Evolutionary conservation across 2,797 vertebrate species (phyloP).

Genomic region (Myiotriccus ornatus): DNA sequence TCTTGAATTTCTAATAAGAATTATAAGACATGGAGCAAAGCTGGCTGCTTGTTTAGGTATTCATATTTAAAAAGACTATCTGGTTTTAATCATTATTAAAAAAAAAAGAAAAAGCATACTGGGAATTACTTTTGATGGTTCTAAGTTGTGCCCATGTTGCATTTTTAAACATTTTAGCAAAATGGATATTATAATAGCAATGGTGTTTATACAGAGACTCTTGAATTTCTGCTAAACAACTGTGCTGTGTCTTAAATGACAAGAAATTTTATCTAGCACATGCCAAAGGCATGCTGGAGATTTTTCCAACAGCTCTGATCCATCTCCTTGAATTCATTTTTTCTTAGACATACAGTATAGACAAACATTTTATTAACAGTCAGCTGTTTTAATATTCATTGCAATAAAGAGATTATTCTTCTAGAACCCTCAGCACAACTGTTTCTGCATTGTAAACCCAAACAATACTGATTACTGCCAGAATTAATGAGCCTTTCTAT

Average conservation of each 20-base stretch:
- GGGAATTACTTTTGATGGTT: neutral
- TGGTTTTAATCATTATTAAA: neutral
- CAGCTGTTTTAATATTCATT: constrained; percentile 41
- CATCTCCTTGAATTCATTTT: constrained; percentile 32
- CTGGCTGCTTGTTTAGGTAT: neutral
- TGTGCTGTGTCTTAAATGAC: constrained; percentile 57
- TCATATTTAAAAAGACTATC: neutral
- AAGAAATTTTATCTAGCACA: constrained; percentile 56
- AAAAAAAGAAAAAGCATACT: neutral
- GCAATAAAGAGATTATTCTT: constrained; percentile 31
- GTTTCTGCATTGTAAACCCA: constrained; percentile 11
- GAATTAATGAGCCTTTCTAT: constrained; percentile 39
- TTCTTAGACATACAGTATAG: constrained; percentile 6
- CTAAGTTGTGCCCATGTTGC: neutral
- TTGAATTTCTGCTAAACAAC: constrained; percentile 62
- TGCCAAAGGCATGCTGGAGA: constrained; percentile 35
- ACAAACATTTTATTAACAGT: constrained; percentile 22
- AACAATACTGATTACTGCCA: constrained; percentile 17
- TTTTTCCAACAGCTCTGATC: constrained; percentile 56
- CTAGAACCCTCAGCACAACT: constrained; percentile 10
- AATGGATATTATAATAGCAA: neutral
- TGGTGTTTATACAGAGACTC: constrained; percentile 32
- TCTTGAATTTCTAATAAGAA: neutral
- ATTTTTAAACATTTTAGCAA: constrained; percentile 37
- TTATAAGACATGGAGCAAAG: neutral